Conservation (phyloP, 2,113 vertebrate species). For the Narcine bancroftii region DNA sequence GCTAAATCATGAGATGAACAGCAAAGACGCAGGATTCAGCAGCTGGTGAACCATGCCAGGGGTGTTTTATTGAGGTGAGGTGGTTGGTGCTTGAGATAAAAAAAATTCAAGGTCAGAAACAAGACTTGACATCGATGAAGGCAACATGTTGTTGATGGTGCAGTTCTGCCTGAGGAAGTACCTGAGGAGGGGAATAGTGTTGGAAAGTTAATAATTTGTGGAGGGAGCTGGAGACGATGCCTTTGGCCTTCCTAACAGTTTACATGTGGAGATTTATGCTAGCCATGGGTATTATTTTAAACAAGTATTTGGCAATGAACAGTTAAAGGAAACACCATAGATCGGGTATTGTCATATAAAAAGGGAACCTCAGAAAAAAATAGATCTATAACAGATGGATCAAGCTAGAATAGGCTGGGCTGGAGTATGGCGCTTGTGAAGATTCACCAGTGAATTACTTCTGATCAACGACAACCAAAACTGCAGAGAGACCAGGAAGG, state of each 20-base stretch:
- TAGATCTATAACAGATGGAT: neutral
- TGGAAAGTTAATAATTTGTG: neutral
- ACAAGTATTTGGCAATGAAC: neutral
- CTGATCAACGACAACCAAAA: neutral
- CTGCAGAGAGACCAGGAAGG: neutral
- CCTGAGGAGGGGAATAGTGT: too few species aligned
- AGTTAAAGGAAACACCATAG: neutral
- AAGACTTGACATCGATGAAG: neutral
- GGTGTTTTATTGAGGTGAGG: neutral
- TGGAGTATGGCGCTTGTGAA: too few species aligned
- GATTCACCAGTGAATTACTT: too few species aligned
- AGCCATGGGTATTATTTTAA: neutral
- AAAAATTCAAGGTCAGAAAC: neutral
- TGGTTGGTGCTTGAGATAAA: neutral
- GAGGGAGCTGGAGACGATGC: neutral
- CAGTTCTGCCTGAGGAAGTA: too few species aligned
- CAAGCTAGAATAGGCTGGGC: neutral
- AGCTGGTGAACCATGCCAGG: neutral
- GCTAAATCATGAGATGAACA: neutral
- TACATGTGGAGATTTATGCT: neutral
- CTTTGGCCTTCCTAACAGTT: neutral
- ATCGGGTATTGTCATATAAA: neutral
- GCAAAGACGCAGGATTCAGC: neutral
- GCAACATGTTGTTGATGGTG: neutral
- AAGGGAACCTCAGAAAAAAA: neutral